Evolutionary conservation across 2,797 vertebrate genomes (phyloP).

Genomic region (Enteromius thamalakanensis): DNA sequence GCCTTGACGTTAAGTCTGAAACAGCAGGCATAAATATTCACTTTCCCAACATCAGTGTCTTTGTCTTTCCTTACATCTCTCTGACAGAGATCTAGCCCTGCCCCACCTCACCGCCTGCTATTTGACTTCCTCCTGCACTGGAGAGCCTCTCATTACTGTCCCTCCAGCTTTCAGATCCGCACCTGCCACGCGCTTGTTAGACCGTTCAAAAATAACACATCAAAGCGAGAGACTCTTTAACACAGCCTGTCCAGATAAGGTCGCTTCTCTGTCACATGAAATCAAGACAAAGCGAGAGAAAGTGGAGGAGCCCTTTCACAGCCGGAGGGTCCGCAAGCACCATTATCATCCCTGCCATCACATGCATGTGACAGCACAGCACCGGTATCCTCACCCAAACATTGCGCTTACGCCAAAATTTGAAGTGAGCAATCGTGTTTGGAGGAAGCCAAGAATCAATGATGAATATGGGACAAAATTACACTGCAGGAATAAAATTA

Average conservation of each 20-base stretch:
- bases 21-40: slow-evolving; percentile 1
- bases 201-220: slow-evolving; percentile 71
- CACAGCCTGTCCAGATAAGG: slow-evolving; percentile 72
- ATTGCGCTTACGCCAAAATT: background rate
- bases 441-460: background rate
- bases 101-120: slow-evolving; percentile 19
- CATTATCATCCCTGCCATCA: slow-evolving; percentile 55
- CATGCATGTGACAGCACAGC: background rate
- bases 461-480: slow-evolving; percentile 5
- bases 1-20: background rate
- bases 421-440: slow-evolving; percentile 9
- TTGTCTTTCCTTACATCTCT: slow-evolving; percentile 33
- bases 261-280: slow-evolving; percentile 72
- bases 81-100: slow-evolving; percentile 26
- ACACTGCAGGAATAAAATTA: background rate
- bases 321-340: slow-evolving; percentile 63
- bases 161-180: slow-evolving; percentile 73
- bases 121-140: slow-evolving; percentile 60
- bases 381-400: background rate
- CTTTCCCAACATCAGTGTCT: slow-evolving; percentile 18
- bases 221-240: slow-evolving; percentile 72
- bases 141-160: slow-evolving; percentile 59
- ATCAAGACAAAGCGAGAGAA: slow-evolving; percentile 63
- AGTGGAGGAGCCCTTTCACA: slow-evolving; percentile 53
- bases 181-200: slow-evolving; percentile 68